Evolutionary conservation across 2,113 vertebrate genomes (phyloP).

Genomic region (Stercorarius parasiticus): DNA sequence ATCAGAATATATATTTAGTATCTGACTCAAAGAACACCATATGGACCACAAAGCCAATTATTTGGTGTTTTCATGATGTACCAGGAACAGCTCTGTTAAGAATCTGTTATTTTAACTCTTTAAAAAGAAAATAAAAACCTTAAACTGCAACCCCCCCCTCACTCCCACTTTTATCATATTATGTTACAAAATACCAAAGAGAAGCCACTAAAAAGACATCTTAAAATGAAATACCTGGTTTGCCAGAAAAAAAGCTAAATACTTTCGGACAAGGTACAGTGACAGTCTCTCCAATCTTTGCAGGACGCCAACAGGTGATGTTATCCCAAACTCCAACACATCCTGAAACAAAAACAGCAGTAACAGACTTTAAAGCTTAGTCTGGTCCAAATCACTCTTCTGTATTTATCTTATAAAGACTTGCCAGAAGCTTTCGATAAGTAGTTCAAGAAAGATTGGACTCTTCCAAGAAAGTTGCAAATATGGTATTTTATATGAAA

Average conservation of each 20-base stretch:
- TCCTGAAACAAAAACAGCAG: conserved; percentile 47
- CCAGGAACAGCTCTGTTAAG: background rate
- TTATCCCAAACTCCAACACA: conserved; percentile 84
- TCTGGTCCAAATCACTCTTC: background rate
- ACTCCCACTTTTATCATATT: background rate
- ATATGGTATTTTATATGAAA: background rate
- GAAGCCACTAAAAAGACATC: background rate
- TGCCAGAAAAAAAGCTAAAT: conserved; percentile 69
- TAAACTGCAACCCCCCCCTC: background rate
- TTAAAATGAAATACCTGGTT: conserved; percentile 73
- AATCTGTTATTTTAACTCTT: background rate
- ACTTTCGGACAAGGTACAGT: conserved; percentile 79
- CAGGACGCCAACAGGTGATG: conserved; percentile 80
- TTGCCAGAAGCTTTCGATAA: background rate
- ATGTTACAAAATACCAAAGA: background rate
- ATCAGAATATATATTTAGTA: background rate
- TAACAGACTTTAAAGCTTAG: background rate
- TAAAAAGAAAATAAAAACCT: background rate
- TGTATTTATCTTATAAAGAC: background rate
- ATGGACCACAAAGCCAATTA: background rate
- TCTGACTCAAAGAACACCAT: background rate
- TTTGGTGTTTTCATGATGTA: background rate
- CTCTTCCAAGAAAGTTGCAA: background rate
- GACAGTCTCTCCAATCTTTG: conserved; percentile 79
- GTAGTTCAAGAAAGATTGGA: background rate